These are phyloP conservation scores for Tetheella fluctuosa DNA, from an alignment of 2,888 invertebrate genomes.

Conservation along the genomic window DNA sequence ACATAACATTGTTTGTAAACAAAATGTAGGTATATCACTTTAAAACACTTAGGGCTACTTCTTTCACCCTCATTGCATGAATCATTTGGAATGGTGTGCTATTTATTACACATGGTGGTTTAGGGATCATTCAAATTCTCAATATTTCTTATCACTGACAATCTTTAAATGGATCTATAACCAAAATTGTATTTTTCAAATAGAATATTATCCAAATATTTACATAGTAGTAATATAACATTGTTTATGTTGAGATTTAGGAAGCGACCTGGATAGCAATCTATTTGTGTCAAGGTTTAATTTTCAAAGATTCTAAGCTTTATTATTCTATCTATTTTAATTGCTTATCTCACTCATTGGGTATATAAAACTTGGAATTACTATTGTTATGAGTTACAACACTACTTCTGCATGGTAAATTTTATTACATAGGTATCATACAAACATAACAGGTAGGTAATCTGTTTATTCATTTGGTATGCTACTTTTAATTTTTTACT, in stretches of 20 bases:
- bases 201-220: neutral
- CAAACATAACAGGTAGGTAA: no score
- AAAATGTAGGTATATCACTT: no score
- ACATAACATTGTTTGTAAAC: conserved; percentile 37
- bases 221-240: no score
- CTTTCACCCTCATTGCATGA: no score
- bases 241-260: conserved; percentile 21
- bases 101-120: neutral
- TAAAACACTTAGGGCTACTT: conserved; percentile 27
- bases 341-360: conserved; percentile 15
- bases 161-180: neutral
- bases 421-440: no score
- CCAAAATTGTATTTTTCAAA: neutral
- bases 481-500: no score
- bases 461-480: no score
- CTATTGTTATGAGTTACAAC: no score
- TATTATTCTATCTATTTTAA: conserved; percentile 9
- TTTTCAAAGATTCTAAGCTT: conserved; percentile 24
- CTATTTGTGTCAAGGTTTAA: conserved; percentile 59
- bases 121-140: neutral
- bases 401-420: no score
- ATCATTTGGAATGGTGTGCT: neutral
- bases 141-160: neutral
- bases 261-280: conserved; percentile 40
- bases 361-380: no score